Evolutionary conservation across 2,888 invertebrate genomes (phyloP), one percentile per base, ranked within the genome.

Genomic region (Dryobotodes eremita): DNA sequence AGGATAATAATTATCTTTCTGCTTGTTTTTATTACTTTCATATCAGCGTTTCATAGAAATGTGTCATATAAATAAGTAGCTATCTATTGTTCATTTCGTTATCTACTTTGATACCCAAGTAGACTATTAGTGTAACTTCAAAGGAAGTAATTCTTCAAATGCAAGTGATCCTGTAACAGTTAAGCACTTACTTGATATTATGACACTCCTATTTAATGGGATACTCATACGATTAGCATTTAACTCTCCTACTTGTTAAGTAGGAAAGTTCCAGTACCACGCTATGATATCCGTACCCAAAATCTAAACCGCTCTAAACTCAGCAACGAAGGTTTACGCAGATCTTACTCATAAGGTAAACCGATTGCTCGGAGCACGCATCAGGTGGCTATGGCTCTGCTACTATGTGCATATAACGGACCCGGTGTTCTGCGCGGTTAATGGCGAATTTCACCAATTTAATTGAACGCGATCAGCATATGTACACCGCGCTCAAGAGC

Each of bases 1-100:
- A 77, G 57, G 65, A 65, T 53, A 79, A 79, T 65, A 64, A 82
- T 76, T 66, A 77, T 77, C 83, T 82, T 42, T 64, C 64, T 0
- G 65, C 10, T 77, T 65, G 57, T 57, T 75, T 50, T 42, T n/a
- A 68, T 42, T n/a, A 68, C 31, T 59, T 8, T 20, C 55, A 23
- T 83, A 83, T 31, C 78, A 57, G 57, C 26, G n/a, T 42, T 83
- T 77, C 55, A 31, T 68, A 50, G 78, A 83, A 80, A 68, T 68
- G 1, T 17, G 2, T 68, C 2, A 31, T 31, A 48, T 76, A 48
- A 31, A 65, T 76, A 82, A 68, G 26, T 20, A 76, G 15, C 31
- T 68, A 55, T 77, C 11, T 10, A 48, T 48, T 55, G 31, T 48
- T 36, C 15, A 15, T 66, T 48, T 15, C 15, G 23, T 83, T 83